Conservation (phyloP, 2,888 invertebrate genomes). For the Tiliacea aurago region DNA sequence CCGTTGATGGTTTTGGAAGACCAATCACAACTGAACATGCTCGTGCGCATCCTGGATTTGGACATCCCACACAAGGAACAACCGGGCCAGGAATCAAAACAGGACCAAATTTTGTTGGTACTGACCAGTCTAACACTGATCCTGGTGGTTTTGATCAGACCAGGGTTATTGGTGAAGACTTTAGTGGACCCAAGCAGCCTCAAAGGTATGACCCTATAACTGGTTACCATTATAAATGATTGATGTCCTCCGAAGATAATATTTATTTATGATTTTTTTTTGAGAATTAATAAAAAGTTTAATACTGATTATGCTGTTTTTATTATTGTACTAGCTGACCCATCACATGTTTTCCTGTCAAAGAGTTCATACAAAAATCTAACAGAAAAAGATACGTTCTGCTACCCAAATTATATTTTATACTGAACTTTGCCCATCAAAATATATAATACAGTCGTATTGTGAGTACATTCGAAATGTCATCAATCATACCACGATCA, state of each 20-base stretch:
- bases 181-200: conserved; percentile 80
- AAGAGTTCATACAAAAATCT: too few species aligned
- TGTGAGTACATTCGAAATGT: conserved; percentile 10
- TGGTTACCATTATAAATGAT: conserved; percentile 82
- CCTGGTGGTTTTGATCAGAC: conserved; percentile 32
- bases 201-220: conserved; percentile 78
- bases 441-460: not conserved
- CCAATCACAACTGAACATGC: conserved; percentile 38
- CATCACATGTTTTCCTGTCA: too few species aligned
- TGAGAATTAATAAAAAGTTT: conserved; percentile 35
- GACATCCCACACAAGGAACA: conserved; percentile 1
- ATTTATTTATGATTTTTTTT: conserved; percentile 47
- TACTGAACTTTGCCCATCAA: not conserved
- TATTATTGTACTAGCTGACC: not conserved
- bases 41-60: conserved; percentile 20
- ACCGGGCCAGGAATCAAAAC: not conserved
- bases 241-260: conserved; percentile 9
- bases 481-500: conserved; percentile 19
- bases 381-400: not conserved
- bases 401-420: not conserved
- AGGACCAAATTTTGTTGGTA: conserved; percentile 6
- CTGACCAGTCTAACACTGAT: conserved; percentile 20
- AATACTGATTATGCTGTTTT: not conserved
- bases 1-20: conserved; percentile 56
- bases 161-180: conserved; percentile 78